Evolutionary conservation across 2,113 vertebrate species (phyloP), one percentile per base, ranked within the genome.

Genomic region (Onychostoma macrolepis): DNA sequence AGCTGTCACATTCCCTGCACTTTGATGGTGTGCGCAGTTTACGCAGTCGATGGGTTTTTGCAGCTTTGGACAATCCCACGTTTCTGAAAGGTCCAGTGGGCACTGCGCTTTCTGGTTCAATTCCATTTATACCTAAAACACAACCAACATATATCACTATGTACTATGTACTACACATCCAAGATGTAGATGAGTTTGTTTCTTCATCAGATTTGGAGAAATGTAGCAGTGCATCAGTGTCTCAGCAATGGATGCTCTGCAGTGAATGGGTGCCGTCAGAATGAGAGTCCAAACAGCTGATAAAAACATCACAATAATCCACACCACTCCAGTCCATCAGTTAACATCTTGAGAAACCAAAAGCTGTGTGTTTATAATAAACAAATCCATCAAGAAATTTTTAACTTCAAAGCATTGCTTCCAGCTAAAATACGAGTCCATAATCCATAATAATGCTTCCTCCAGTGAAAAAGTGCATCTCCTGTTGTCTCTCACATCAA

Each of bases 1-100:
- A 99, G 93, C 97, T 98, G 93, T 98, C 98, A 80, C 98, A 99
- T 80, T 99, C 98, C 0, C 98, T 94, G 58, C 98, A 99, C 84
- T 99, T 99, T 24, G 98, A 93, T 0, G 98, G 98, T 0, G 97
- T 90, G 0, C 98, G 96, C 19, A 99, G 96, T 90, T 99, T 99
- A 43, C 97, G 94, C 38, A 99, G 94, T 38, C 96, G 94, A 83
- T 99, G 98, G 0, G 98, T 99, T 87, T 95, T 96, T 1, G 98
- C 98, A 0, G 98, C 98, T 93, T 96, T 98, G 89, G 98, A 99
- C 13, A 99, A 90, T 38, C 98, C 96, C 1, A 98, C 48, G 0
- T 98, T 96, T 15, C 97, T 94, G 95, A 99, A 99, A 2, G 97
- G 97, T 10, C 97, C 95, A 0, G 96, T 96, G 4, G 96, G 94